Base-by-base conservation (phyloP, 2,888 invertebrate genomes). In the Acanthosoma haemorrhoidale region DNA sequence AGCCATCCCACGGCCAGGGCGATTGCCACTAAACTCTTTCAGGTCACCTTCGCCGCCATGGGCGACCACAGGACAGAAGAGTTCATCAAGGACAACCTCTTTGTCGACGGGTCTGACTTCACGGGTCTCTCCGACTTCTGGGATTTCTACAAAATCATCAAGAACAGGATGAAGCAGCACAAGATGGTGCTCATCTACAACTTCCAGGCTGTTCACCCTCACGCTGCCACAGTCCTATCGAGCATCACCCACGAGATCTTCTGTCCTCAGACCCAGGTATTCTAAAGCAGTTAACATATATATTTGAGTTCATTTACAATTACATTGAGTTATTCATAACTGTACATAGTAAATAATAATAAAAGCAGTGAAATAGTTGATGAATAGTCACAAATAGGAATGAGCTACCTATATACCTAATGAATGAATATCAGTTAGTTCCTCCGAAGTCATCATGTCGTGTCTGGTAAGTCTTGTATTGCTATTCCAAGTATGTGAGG, bases 251-350 rank as follows among this genome's bases (percentile, higher is more conserved):
- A 64, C 25, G 64, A 64, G 25, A 29, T 41, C 1, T 41, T 64
- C 18, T 64, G 38, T 3, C 64, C 64, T 18, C 29, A 64, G 13
- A 43, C 13, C 8, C 64, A 64, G 64, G 64, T 64, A 64, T 25
- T 6, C 11, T 21, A 16, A 25, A 18, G 4, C 21, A 6, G 5
- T 18, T 18, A 15, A 13, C 16, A 41, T 41, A 41, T 41, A 41
- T 41, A 41, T 41, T 15, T 41, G 16, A 15, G 16, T 41, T 15
- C 16, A 41, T 41, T 15, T 41, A 41, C 16, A 41, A 15, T 15
- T 41, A 41, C 16, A 41, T 41, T 15, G 13, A 41, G 13, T n/a
- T n/a, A n/a, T n/a, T n/a, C n/a, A n/a, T n/a, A n/a, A n/a, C n/a
- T n/a, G n/a, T n/a, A n/a, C n/a, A n/a, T n/a, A n/a, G n/a, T n/a